Conservation (phyloP, 2,888 invertebrate genomes). For the Halictus ligatus region DNA sequence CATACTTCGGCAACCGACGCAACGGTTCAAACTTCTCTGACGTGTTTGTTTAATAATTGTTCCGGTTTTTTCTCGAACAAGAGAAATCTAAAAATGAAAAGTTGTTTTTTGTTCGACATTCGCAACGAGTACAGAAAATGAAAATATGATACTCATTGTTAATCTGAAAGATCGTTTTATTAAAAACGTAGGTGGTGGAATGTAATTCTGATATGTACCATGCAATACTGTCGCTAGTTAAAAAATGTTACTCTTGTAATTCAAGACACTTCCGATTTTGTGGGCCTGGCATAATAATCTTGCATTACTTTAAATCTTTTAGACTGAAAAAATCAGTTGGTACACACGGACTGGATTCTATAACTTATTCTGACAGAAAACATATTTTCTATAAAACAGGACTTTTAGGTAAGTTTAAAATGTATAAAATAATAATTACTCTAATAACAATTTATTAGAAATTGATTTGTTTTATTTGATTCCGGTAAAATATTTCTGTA, state of each 20-base stretch:
- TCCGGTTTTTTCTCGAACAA: not conserved
- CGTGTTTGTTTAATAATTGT: not conserved
- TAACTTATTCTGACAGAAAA: slow-evolving; percentile 25
- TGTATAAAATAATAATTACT: not conserved
- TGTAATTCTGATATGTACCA: slow-evolving; percentile 3
- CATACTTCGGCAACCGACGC: not conserved
- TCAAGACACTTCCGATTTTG: not conserved
- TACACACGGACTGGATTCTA: slow-evolving; percentile 36
- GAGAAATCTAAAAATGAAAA: slow-evolving; percentile 3
- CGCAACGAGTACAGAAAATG: not conserved
- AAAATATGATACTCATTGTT: slow-evolving; percentile 12
- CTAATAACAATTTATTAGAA: not conserved
- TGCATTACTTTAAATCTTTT: slow-evolving; percentile 33
- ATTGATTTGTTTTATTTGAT: not conserved
- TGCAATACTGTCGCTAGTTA: not conserved
- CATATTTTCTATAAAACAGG: slow-evolving; percentile 21
- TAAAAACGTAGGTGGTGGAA: not conserved
- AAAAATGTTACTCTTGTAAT: slow-evolving; percentile 25
- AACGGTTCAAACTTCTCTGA: not conserved
- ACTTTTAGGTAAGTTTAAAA: slow-evolving; percentile 41
- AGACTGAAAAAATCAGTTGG: slow-evolving; percentile 41
- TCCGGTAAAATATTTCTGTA: not conserved
- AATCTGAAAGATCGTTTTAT: not conserved
- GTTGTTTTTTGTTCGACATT: not conserved
- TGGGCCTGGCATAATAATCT: not conserved